Percentiles rank a stretch among this genome's conserved stretches.
Evolutionary conservation across 2,888 invertebrate genomes (phyloP).

Genomic region (Eupithecia abbreviata): DNA sequence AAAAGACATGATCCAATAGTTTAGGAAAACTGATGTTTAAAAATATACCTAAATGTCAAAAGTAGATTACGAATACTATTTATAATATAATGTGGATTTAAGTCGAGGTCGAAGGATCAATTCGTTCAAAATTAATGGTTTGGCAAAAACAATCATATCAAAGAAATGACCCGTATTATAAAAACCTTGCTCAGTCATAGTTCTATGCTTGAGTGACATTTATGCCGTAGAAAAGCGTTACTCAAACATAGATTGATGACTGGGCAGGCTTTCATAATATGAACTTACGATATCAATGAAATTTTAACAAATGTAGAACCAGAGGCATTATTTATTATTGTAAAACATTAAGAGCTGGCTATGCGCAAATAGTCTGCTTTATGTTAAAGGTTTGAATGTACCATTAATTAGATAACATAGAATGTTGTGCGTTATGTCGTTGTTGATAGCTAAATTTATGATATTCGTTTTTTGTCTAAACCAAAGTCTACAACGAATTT

Average conservation of each 20-base stretch:
- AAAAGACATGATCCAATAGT: slow-evolving; percentile 32
- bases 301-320: not conserved
- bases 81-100: slow-evolving; percentile 2
- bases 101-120: slow-evolving; percentile 3
- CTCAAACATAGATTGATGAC: too few species aligned
- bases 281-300: not conserved
- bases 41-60: slow-evolving; percentile 13
- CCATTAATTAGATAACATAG: not conserved
- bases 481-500: slow-evolving; percentile 6
- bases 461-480: slow-evolving; percentile 4
- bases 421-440: not conserved
- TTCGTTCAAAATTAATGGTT: slow-evolving; percentile 7
- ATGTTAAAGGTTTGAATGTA: not conserved
- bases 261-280: too few species aligned
- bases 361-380: not conserved
- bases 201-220: too few species aligned
- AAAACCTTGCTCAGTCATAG: too few species aligned
- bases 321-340: slow-evolving; percentile 9
- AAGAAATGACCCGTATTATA: not conserved
- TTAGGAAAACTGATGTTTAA: slow-evolving; percentile 4
- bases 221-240: too few species aligned
- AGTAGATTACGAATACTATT: slow-evolving; percentile 4
- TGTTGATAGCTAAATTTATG: not conserved
- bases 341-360: not conserved
- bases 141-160: slow-evolving; percentile 5